Conservation (phyloP, 2,888 invertebrate species). For the Chymomyza amoena region DNA sequence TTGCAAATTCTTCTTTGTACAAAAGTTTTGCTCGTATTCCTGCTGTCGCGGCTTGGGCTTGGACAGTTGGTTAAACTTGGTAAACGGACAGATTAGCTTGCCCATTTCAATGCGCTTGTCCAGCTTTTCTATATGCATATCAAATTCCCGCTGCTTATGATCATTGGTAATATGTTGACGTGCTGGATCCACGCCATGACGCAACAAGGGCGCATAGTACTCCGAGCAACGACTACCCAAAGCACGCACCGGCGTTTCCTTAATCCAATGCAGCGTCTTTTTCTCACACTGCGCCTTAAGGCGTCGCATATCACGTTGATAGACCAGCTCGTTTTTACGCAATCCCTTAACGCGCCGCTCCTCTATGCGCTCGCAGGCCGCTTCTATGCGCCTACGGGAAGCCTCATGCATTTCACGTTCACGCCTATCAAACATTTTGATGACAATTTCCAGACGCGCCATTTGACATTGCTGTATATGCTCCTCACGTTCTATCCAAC, state of each 20-base stretch:
- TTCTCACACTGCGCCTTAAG: slow-evolving; percentile 78
- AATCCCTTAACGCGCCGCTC: slow-evolving; percentile 81
- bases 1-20: slow-evolving; percentile 71
- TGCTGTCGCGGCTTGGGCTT: slow-evolving; percentile 69
- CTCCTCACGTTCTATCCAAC: slow-evolving; percentile 91
- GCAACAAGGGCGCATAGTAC: slow-evolving; percentile 82
- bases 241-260: slow-evolving; percentile 79
- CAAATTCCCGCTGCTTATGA: slow-evolving; percentile 59
- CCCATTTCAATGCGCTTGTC: slow-evolving; percentile 67
- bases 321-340: slow-evolving; percentile 79
- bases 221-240: slow-evolving; percentile 82
- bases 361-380: slow-evolving; percentile 79
- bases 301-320: slow-evolving; percentile 80
- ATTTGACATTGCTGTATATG: slow-evolving; percentile 87
- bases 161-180: slow-evolving; percentile 80
- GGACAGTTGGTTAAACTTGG: slow-evolving; percentile 70
- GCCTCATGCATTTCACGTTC: slow-evolving; percentile 74
- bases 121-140: slow-evolving; percentile 73
- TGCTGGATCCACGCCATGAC: slow-evolving; percentile 84
- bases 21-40: slow-evolving; percentile 76
- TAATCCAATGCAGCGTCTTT: slow-evolving; percentile 76
- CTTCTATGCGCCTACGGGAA: slow-evolving; percentile 79
- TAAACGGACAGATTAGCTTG: slow-evolving; percentile 66
- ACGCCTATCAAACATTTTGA: slow-evolving; percentile 82
- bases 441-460: slow-evolving; percentile 81